phyloP scores from a whole-genome alignment of 2,113 vertebrate genomes.

The Corydoras maculifer region DNA sequence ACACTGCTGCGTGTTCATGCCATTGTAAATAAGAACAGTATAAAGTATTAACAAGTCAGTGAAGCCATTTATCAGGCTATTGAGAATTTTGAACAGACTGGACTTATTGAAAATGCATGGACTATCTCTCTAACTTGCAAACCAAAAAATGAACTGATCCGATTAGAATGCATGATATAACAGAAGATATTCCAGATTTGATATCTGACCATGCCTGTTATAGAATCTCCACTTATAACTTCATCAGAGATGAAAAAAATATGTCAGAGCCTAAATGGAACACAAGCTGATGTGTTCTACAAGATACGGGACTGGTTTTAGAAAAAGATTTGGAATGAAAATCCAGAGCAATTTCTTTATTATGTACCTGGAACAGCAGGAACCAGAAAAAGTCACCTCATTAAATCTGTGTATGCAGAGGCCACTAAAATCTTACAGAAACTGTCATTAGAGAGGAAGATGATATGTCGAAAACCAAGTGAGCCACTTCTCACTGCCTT shows the following conservation, averaged over 20 bases:
- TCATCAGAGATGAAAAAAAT: conserved; percentile 2
- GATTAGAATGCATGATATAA: background rate
- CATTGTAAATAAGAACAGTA: conserved; percentile 21
- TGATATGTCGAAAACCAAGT: conserved; percentile 32
- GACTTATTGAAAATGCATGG: conserved; percentile 19
- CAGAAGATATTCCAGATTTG: background rate
- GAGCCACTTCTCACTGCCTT: conserved; percentile 27
- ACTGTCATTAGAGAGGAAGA: conserved; percentile 17
- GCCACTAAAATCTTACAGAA: conserved; percentile 22
- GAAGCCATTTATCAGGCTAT: conserved; percentile 11
- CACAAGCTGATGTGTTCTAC: conserved; percentile 35
- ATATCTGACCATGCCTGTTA: background rate
- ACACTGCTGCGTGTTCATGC: background rate
- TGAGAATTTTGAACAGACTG: background rate
- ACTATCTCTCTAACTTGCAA: background rate
- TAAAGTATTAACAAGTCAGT: conserved; percentile 15
- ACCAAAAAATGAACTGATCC: background rate
- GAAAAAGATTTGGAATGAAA: conserved; percentile 5
- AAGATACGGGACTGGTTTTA: background rate
- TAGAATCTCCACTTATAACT: conserved; percentile 1
- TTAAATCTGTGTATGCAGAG: conserved; percentile 34
- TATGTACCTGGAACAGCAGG: conserved; percentile 32
- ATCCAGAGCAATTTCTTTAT: conserved; percentile 25
- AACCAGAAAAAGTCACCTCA: conserved; percentile 36
- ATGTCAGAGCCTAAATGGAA: conserved; percentile 27